Percentiles rank a stretch among this genome's conserved stretches.
phyloP scores from a whole-genome alignment of 2,888 invertebrate genomes.

The Drosophila testacea region DNA sequence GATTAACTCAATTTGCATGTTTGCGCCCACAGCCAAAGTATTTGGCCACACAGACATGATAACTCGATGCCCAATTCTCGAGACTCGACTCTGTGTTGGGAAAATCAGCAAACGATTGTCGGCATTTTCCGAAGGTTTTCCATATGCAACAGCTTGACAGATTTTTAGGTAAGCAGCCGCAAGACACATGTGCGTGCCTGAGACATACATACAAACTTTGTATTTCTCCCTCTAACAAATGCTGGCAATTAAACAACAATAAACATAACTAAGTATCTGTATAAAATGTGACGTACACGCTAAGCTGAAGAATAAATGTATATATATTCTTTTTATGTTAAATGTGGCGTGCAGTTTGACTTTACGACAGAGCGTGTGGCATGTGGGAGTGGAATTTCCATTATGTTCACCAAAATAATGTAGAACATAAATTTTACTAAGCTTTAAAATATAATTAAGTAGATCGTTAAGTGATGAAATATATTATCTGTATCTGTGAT shows the following conservation, averaged over 20 bases:
- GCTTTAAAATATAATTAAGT: conserved; percentile 34
- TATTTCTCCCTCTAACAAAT: conserved; percentile 50
- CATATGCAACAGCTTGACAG: conserved; percentile 54
- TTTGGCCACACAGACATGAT: conserved; percentile 75
- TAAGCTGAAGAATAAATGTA: conserved; percentile 28
- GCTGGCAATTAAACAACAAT: conserved; percentile 64
- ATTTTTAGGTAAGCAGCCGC: conserved; percentile 35
- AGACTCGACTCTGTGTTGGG: conserved; percentile 50
- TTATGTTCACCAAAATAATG: conserved; percentile 43
- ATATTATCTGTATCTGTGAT: conserved; percentile 7
- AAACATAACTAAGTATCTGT: conserved; percentile 57
- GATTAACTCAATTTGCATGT: conserved; percentile 80
- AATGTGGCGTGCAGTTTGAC: conserved; percentile 56
- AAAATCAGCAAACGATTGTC: conserved; percentile 71
- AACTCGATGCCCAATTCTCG: conserved; percentile 52
- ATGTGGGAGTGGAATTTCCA: conserved; percentile 56
- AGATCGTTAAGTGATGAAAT: conserved; percentile 43
- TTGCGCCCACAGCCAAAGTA: conserved; percentile 65
- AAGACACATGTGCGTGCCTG: conserved; percentile 69
- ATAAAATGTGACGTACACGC: conserved; percentile 45
- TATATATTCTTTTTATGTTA: conserved; percentile 37
- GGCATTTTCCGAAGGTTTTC: conserved; percentile 80
- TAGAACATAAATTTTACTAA: conserved; percentile 38
- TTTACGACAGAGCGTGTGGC: conserved; percentile 40
- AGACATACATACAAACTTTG: conserved; percentile 41